Base-by-base conservation (phyloP, 2,888 invertebrate species). In the Poecilobothrus nobilitatus region DNA sequence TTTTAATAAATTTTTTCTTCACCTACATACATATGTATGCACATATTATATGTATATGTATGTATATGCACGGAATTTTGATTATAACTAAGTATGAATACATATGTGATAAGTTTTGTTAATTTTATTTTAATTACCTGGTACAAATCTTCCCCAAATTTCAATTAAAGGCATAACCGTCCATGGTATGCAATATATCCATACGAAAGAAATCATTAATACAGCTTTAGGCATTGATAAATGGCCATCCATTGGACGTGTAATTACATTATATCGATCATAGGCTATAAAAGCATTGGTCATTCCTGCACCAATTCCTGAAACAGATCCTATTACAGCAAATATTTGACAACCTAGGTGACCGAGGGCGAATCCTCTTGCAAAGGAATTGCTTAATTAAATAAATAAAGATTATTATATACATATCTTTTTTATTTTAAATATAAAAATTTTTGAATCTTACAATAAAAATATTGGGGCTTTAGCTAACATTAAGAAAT, bases 401-500 rank as follows among this genome's bases (percentile, higher is more conserved):
- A 91, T 90, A 44, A 15, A 44, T 44, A 34, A 34, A 34, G 8
- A 34, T 7, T 34, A 34, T 44, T 12, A 44, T 3, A 3, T 44
- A 6, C 3, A 15, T 44, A 44, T 9, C 44, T 44, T 7, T 34
- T 34, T 7, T n/a, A n/a, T n/a, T n/a, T 34, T 44, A 12, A 44
- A 44, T 44, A 10, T 44, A 12, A 44, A 15, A 44, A 44, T n/a
- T n/a, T n/a, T n/a, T n/a, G 12, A 15, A 44, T 44, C 44, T 44
- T 44, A 44, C 44, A 90, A 91, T 73, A 92, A 90, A 77, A 92
- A 91, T 72, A 92, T 87, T 0, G 91, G 92, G 0, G 91, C 85
- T 81, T 92, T 92, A 20, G 87, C 80, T 91, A 92, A 91, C 91
- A 92, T 92, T 61, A 91, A 81, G 76, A 92, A 91, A 80, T 92